These are phyloP conservation scores for Diachasmimorpha longicaudata DNA, from an alignment of 1,140 invertebrate species.

Conservation along the genomic window DNA sequence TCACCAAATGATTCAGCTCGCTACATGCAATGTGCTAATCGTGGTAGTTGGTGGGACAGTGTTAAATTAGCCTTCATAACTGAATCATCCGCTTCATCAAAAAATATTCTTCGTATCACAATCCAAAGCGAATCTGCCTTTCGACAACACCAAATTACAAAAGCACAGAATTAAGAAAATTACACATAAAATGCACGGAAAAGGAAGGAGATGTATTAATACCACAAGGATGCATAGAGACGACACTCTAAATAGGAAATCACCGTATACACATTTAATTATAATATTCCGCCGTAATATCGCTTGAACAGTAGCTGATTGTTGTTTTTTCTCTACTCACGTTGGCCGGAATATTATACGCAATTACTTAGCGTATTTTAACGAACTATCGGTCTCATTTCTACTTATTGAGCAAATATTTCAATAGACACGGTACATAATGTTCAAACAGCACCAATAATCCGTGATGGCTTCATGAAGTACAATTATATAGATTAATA, in stretches of 20 bases:
- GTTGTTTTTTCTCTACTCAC: background rate
- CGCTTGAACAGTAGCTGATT: background rate
- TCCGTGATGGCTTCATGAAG: background rate
- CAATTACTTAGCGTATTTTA: background rate
- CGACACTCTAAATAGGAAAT: background rate
- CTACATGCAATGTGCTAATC: background rate
- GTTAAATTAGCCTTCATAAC: background rate
- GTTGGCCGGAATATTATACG: background rate
- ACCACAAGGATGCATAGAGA: background rate
- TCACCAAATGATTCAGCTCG: background rate
- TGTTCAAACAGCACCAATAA: background rate
- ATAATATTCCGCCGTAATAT: background rate
- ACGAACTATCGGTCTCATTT: background rate
- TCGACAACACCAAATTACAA: background rate
- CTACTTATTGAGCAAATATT: background rate
- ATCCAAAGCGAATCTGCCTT: background rate
- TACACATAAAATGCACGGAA: background rate
- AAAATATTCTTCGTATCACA: background rate
- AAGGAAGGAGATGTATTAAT: background rate
- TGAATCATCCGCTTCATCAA: constrained; percentile 14
- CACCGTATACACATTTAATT: background rate
- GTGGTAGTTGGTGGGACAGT: background rate
- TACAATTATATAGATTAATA: background rate
- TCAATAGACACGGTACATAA: background rate
- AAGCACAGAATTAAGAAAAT: background rate